Evolutionary conservation across 1,140 invertebrate species (phyloP), one percentile per base, ranked within the genome.

Genomic region (Potamilus streckersoni): DNA sequence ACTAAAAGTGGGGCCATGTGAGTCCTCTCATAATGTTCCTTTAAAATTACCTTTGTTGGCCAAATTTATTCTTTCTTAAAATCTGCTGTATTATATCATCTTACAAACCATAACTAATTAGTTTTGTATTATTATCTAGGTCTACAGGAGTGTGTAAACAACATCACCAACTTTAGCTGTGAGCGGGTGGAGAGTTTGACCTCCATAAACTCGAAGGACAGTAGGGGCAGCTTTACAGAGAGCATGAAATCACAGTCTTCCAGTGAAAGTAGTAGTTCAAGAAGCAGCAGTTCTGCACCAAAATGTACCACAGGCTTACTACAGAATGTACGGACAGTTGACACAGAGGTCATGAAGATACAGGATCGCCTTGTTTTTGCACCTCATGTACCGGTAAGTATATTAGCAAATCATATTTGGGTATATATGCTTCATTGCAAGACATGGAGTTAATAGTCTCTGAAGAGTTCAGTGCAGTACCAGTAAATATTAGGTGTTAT

Each of bases 361-460:
- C 84, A 88, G 61, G 83, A 88, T 58, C 80, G 79, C 68, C 79
- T 88, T 0, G 80, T 86, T n/a, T 86, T 88, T 69, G 65, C 83
- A 6, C 72, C 83, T 19, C 79, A 83, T 69, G 79, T 86, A n/a
- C 80, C 77, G 1, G 86, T 87, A 81, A 83, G 81, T 80, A 6
- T 11, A 8, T 49, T 49, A 49, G 38, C 11, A 49, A 49, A 49
- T 49, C 38, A 49, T 4, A 49, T 49, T 49, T 49, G 38, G 38
- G 38, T 49, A 49, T 6, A 49, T 49, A 49, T 49, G 5, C 38
- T 49, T 49, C 0, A 6, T 49, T 49, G 6, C 6, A 11, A 49
- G 38, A 49, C 38, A 0, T 4, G 4, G 4, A 31, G 27, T 49
- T 49, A 49, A 49, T 6, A 49, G 38, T 49, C 38, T 49, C 11